A percentile compares a stretch with the other conserved stretches of the same genome.
Conservation (phyloP, 2,797 vertebrate species). For the Pipistrellus kuhlii region DNA sequence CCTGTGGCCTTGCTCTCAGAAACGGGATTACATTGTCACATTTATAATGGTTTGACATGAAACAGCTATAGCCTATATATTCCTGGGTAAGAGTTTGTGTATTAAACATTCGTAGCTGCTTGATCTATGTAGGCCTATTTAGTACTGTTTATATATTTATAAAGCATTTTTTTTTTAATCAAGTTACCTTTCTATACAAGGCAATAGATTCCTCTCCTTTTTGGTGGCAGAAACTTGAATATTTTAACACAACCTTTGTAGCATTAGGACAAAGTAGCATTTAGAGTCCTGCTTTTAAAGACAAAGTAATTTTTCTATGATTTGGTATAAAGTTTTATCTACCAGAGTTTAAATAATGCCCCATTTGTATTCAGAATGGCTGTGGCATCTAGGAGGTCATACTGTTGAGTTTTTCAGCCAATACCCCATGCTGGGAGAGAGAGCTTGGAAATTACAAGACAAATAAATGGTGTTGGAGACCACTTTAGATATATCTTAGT, state of each 20-base stretch:
- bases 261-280: neutral
- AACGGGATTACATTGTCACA: neutral
- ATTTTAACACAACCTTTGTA: neutral
- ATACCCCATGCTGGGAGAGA: neutral
- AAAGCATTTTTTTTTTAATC: neutral
- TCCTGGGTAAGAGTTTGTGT: slow-evolving; percentile 49
- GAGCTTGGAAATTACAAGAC: neutral
- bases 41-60: slow-evolving; percentile 16
- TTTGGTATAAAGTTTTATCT: slow-evolving; percentile 1
- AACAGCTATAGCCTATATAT: slow-evolving; percentile 55
- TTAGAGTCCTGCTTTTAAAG: neutral
- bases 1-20: neutral
- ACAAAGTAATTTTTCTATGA: neutral
- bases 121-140: slow-evolving; percentile 63
- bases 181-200: neutral
- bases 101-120: slow-evolving; percentile 66
- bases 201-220: neutral
- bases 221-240: neutral
- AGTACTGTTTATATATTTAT: slow-evolving; percentile 62
- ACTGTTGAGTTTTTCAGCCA: neutral
- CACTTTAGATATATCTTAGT: neutral
- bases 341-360: neutral
- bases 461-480: neutral
- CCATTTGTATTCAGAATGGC: slow-evolving; percentile 3
- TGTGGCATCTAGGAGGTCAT: neutral